Percentiles rank a stretch among this genome's conserved stretches.
Evolutionary conservation across 2,113 vertebrate species (phyloP).

Genomic region (Gadus chalcogrammus): DNA sequence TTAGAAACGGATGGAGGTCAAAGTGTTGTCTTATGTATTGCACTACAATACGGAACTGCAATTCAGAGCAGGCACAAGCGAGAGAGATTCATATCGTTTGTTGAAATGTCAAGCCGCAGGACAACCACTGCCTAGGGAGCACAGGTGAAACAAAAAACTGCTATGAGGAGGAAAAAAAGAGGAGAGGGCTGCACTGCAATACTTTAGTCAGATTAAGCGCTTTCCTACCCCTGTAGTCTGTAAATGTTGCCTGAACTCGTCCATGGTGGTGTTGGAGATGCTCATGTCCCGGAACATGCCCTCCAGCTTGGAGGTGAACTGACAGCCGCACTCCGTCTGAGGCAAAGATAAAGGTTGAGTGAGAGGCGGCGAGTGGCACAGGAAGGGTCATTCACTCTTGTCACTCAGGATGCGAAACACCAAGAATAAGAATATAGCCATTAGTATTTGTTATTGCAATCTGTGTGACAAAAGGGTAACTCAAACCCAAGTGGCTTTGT

Average conservation of each 20-base stretch:
- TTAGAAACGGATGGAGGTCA: no score
- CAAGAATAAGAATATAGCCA: background rate
- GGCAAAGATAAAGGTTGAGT: background rate
- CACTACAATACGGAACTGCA: no score
- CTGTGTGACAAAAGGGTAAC: background rate
- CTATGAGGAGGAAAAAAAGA: no score
- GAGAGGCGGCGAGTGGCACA: background rate
- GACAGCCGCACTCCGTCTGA: slow-evolving; percentile 97
- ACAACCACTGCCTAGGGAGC: no score
- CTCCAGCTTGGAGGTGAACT: slow-evolving; percentile 98
- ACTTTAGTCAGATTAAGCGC: background rate
- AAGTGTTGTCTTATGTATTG: no score
- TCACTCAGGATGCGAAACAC: background rate
- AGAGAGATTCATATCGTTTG: no score
- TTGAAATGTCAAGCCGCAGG: no score
- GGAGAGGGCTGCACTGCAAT: no score
- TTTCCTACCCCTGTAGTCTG: slow-evolving; percentile 88
- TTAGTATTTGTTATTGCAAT: background rate
- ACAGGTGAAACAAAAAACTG: no score
- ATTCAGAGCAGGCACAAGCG: no score
- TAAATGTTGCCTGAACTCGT: slow-evolving; percentile 96
- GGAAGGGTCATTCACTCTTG: no score
- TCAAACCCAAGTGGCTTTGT: no score
- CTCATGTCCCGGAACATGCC: slow-evolving; percentile 99
- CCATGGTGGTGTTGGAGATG: slow-evolving; percentile 99